phyloP scores from a whole-genome alignment of 2,113 vertebrate species.

The Notothenia rossii region DNA sequence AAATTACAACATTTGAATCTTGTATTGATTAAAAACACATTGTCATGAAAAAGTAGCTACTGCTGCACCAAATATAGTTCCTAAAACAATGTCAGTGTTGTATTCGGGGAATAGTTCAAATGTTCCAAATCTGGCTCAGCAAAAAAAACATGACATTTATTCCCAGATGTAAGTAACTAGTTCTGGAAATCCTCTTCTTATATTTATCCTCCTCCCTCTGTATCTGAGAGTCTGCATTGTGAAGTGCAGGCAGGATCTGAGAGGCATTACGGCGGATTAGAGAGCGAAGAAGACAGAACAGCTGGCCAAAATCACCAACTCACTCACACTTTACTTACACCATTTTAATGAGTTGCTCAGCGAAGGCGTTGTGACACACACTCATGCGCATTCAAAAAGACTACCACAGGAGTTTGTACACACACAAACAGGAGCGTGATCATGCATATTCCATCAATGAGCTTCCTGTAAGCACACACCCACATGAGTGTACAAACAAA shows the following conservation, averaged over 20 bases:
- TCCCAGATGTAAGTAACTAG: slow-evolving; percentile 51
- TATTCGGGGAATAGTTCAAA: slow-evolving; percentile 39
- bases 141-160: slow-evolving; percentile 52
- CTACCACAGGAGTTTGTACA: neutral
- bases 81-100: slow-evolving; percentile 41
- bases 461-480: slow-evolving; percentile 41
- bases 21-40: slow-evolving; percentile 17
- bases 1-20: neutral
- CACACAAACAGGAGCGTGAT: slow-evolving; percentile 15
- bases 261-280: slow-evolving; percentile 54
- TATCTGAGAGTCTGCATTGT: slow-evolving; percentile 31
- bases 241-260: slow-evolving; percentile 53
- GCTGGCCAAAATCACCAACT: slow-evolving; percentile 65
- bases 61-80: slow-evolving; percentile 8
- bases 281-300: slow-evolving; percentile 63
- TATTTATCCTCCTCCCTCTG: slow-evolving; percentile 23
- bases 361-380: slow-evolving; percentile 25
- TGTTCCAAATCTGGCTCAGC: slow-evolving; percentile 38
- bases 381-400: neutral
- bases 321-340: slow-evolving; percentile 54
- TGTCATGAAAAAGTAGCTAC: slow-evolving; percentile 13
- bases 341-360: slow-evolving; percentile 67
- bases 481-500: slow-evolving; percentile 34
- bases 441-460: slow-evolving; percentile 54
- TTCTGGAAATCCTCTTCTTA: slow-evolving; percentile 46